Conservation (phyloP, 2,113 vertebrate genomes). For the Taxidea taxus region DNA sequence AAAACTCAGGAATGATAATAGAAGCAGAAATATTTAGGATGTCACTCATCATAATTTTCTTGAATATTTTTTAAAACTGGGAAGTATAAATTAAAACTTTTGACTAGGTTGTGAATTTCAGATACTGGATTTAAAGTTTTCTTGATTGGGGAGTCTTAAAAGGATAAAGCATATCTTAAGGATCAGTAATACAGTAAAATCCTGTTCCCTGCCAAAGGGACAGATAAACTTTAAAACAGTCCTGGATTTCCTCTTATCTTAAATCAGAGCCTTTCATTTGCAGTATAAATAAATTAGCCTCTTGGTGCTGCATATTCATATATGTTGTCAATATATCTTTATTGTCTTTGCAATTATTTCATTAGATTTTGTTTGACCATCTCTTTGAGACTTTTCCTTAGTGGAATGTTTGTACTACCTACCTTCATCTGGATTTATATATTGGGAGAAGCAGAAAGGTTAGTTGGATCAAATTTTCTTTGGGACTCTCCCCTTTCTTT, state of each 20-base stretch:
- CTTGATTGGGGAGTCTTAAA: background rate
- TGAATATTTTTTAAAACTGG: background rate
- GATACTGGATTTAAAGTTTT: constrained; percentile 20
- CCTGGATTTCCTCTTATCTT: constrained; percentile 8
- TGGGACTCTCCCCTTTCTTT: background rate
- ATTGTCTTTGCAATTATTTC: background rate
- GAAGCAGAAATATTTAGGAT: background rate
- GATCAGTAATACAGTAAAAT: background rate
- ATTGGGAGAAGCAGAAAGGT: background rate
- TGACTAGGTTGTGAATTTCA: constrained; percentile 21
- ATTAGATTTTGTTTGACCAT: background rate
- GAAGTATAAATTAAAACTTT: constrained; percentile 12
- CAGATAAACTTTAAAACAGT: background rate
- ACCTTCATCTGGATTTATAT: background rate
- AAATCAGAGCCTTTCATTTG: background rate
- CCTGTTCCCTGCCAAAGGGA: background rate
- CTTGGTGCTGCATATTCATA: constrained; percentile 7
- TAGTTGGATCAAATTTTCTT: background rate
- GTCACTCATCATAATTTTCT: background rate
- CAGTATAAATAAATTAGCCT: background rate
- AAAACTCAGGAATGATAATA: constrained; percentile 31
- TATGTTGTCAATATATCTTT: background rate
- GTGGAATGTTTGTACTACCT: background rate
- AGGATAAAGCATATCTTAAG: background rate
- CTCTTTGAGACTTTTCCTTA: background rate